phyloP scores from a whole-genome alignment of 2,113 vertebrate species.

The Ivindomyrus marchei region DNA sequence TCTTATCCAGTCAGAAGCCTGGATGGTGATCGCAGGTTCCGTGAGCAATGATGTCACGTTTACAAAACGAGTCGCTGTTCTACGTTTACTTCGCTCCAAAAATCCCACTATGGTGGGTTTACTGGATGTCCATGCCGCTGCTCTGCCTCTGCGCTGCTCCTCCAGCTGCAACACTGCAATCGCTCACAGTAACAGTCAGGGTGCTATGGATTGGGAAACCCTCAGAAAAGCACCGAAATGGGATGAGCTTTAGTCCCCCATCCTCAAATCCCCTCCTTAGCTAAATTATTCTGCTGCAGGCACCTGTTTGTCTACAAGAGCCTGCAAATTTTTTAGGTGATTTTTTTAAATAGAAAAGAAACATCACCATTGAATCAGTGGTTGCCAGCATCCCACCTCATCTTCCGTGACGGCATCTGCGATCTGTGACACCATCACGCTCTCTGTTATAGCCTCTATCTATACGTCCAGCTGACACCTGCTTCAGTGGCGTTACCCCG shows the following conservation, averaged over 20 bases:
- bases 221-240: background rate
- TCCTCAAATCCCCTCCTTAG: constrained; percentile 35
- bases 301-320: background rate
- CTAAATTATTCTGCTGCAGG: background rate
- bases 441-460: background rate
- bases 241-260: constrained; percentile 39
- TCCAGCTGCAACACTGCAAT: constrained; percentile 36
- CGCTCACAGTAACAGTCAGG: constrained; percentile 39
- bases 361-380: background rate
- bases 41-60: constrained; percentile 77
- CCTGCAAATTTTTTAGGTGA: background rate
- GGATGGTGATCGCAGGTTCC: constrained; percentile 60
- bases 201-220: background rate
- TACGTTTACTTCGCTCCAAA: constrained; percentile 9
- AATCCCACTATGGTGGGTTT: background rate
- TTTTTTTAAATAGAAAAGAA: background rate
- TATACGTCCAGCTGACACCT: background rate
- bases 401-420: background rate
- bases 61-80: constrained; percentile 36
- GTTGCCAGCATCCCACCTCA: background rate
- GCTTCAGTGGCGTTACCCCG: background rate
- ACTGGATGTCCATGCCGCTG: background rate
- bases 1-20: constrained; percentile 61
- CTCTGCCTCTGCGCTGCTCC: background rate
- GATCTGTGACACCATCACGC: background rate